phyloP scores from a whole-genome alignment of 1,140 invertebrate genomes.

The Trichoplusia ni region DNA sequence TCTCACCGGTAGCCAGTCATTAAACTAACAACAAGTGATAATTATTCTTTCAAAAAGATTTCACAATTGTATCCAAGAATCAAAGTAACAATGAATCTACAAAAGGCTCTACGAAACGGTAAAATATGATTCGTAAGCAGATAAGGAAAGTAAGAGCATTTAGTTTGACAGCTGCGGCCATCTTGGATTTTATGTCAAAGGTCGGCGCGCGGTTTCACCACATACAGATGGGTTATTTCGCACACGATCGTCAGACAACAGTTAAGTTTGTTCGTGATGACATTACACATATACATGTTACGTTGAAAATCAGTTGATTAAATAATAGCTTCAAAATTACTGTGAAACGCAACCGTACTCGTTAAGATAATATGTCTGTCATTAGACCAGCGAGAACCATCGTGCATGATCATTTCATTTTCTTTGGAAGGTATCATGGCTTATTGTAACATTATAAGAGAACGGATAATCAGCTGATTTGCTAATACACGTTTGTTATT shows the following conservation, averaged over 20 bases:
- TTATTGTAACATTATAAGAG: too few relatives aligned
- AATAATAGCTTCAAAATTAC: constrained; percentile 18
- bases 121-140: constrained; percentile 48
- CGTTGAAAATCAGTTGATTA: constrained; percentile 7
- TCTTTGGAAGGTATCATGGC: too few relatives aligned
- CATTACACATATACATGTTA: background rate
- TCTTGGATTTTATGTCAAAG: constrained; percentile 69
- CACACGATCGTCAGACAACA: constrained; percentile 55
- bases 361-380: background rate
- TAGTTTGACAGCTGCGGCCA: constrained; percentile 65
- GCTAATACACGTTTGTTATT: too few relatives aligned
- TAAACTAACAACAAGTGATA: constrained; percentile 30
- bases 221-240: constrained; percentile 52
- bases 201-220: constrained; percentile 63
- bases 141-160: constrained; percentile 61
- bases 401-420: background rate
- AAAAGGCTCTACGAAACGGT: constrained; percentile 30
- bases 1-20: constrained; percentile 23
- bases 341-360: constrained; percentile 2
- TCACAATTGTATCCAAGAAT: constrained; percentile 44
- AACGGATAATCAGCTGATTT: too few relatives aligned
- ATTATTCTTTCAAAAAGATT: constrained; percentile 44
- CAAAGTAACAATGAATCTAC: constrained; percentile 35
- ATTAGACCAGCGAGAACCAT: background rate
- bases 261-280: constrained; percentile 22